Evolutionary conservation across 2,113 vertebrate species (phyloP), one percentile per base, ranked within the genome.

Genomic region (Psittacus erithacus): DNA sequence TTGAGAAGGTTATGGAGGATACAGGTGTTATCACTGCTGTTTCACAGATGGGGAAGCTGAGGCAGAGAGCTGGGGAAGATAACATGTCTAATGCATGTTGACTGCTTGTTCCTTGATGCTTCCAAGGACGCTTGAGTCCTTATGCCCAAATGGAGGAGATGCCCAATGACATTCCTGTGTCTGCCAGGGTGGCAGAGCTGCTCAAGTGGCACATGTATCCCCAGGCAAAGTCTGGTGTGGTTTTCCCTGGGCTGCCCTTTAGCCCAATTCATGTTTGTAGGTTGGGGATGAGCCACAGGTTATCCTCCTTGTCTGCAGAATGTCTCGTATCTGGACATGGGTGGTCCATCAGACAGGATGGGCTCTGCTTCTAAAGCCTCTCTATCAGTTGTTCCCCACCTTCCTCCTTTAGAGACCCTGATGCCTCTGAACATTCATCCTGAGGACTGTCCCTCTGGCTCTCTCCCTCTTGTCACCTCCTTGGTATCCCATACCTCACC

Each of bases 151-250:
- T 2, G 29, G 19, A 33, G 18, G n/a, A 35, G 53, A 7, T 27
- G 9, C 44, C 19, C 12, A 1, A 5, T 6, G 64, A 11, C 44
- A 14, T 67, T n/a, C 13, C 62, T 1, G 0, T 0, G 3, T 25
- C 29, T 59, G 16, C 35, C n/a, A 12, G 41, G 18, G 46, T 29
- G 80, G 22, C 55, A 35, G 50, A 71, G 57, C 55, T 3, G 3
- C 31, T 19, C 4, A 23, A 0, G 2, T 57, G 25, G 4, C 62
- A 15, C 3, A 0, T 0, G 0, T 6, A 1, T 46, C 43, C 22
- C 49, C 33, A 13, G 60, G 65, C n/a, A 28, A 64, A 35, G 19
- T 3, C 52, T 0, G 3, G 7, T 4, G 44, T 0, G 5, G 7
- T 23, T 59, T 18, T 39, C 64, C 27, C 15, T 39, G 29, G 20